Conservation (phyloP, 2,113 vertebrate species). For the Ardeotis arabs region DNA sequence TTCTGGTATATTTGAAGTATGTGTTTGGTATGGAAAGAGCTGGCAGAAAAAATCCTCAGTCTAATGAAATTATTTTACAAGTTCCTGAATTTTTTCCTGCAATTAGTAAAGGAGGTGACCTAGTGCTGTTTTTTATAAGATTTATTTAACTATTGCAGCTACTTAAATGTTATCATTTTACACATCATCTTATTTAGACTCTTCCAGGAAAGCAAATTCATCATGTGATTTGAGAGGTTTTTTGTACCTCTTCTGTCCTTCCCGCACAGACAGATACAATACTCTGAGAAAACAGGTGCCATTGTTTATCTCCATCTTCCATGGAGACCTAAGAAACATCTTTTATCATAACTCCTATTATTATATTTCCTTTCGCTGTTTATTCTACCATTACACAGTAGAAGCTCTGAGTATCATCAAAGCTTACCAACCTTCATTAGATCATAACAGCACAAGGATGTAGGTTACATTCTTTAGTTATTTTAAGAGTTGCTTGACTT, state of each 20-base stretch:
- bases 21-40: background rate
- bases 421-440: background rate
- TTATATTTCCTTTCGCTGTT: background rate
- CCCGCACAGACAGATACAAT: background rate
- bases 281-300: background rate
- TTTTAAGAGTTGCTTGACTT: constrained; percentile 26
- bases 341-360: background rate
- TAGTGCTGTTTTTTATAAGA: background rate
- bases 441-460: background rate
- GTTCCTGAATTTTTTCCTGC: background rate
- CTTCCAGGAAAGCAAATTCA: background rate
- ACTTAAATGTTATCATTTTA: background rate
- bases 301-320: background rate
- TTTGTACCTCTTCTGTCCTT: background rate
- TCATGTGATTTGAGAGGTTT: background rate
- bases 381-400: background rate
- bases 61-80: background rate
- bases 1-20: background rate
- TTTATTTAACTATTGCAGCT: background rate
- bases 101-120: background rate
- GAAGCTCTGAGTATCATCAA: constrained; percentile 1
- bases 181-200: background rate
- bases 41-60: background rate
- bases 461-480: constrained; percentile 9
- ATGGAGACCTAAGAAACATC: background rate